Evolutionary conservation across 2,797 vertebrate genomes (phyloP).

Genomic region (Trachurus trachurus): DNA sequence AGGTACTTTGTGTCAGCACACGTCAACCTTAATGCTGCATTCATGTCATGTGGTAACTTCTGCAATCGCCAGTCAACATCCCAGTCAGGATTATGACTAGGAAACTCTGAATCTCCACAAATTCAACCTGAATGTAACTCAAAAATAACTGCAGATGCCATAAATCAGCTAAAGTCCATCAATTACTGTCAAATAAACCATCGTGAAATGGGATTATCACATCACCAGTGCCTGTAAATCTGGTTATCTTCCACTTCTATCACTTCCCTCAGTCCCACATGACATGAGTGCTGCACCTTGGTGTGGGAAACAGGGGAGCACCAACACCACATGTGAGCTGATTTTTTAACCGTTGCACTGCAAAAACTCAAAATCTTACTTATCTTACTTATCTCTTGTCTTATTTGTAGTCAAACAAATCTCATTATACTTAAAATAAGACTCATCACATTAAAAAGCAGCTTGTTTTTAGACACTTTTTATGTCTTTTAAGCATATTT

Average conservation of each 20-base stretch:
- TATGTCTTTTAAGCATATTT: too few species aligned
- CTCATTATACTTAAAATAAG: too few species aligned
- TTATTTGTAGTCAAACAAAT: too few species aligned
- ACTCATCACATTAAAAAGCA: too few species aligned
- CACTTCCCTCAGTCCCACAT: background rate
- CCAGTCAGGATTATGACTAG: background rate
- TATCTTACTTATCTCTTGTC: too few species aligned
- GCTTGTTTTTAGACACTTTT: too few species aligned
- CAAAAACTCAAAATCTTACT: too few species aligned
- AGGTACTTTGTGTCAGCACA: background rate
- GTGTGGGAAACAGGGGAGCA: conserved; percentile 4
- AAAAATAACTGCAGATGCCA: background rate
- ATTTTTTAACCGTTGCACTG: background rate
- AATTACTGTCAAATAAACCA: background rate
- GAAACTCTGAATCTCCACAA: background rate
- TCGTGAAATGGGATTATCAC: background rate
- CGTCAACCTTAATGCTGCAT: background rate
- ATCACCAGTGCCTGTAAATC: background rate
- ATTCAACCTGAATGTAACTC: background rate
- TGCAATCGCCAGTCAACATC: background rate
- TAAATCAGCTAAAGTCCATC: too few species aligned
- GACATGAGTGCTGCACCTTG: background rate
- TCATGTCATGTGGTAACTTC: background rate
- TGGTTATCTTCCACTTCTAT: background rate
- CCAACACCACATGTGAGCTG: background rate